Percentiles rank a stretch among this genome's conserved stretches.
Conservation (phyloP, 2,113 vertebrate genomes). For the Ptilonorhynchus violaceus region DNA sequence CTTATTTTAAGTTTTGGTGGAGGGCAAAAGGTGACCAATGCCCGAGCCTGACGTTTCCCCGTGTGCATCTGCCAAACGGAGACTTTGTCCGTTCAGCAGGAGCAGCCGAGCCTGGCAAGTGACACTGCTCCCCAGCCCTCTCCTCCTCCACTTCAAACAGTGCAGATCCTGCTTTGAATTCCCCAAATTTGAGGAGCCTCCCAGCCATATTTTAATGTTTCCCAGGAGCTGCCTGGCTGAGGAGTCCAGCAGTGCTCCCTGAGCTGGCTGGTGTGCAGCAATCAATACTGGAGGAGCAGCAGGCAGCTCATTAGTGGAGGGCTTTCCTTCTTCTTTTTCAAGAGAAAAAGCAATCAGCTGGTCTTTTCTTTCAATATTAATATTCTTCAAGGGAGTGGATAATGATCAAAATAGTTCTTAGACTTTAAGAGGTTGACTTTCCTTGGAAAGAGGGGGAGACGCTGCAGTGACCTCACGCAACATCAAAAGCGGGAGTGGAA, state of each 20-base stretch:
- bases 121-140: neutral
- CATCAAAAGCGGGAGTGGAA: neutral
- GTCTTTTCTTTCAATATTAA: neutral
- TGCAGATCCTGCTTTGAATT: neutral
- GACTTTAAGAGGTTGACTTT: neutral
- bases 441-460: neutral
- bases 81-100: neutral
- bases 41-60: neutral
- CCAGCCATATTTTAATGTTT: neutral
- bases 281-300: neutral
- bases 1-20: neutral
- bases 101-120: neutral
- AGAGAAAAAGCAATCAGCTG: neutral
- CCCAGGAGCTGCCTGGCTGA: neutral
- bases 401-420: neutral
- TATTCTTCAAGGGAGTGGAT: neutral
- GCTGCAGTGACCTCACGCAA: neutral
- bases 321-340: neutral
- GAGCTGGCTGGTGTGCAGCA: neutral
- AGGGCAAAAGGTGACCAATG: neutral
- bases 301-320: neutral
- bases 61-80: neutral
- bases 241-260: neutral
- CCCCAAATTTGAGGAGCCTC: neutral
- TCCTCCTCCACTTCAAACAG: neutral